These are phyloP conservation scores for Amphipoea oculea DNA, from an alignment of 2,888 invertebrate genomes.

Conservation along the genomic window DNA sequence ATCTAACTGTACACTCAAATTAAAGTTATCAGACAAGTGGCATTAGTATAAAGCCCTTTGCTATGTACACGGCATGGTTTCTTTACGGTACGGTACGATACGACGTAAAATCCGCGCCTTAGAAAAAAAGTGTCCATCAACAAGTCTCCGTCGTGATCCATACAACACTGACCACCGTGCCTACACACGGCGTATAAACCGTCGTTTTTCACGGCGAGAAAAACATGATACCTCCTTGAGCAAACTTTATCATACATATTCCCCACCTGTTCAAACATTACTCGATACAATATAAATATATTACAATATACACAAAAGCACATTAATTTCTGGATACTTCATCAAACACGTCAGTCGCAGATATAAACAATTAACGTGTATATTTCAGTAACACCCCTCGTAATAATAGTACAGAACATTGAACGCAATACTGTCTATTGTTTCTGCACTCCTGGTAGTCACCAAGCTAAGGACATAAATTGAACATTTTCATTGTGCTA, in stretches of 20 bases:
- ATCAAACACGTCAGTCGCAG: slow-evolving; percentile 17
- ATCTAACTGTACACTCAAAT: background rate
- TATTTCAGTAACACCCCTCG: background rate
- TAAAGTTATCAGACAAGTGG: background rate
- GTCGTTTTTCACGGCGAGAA: background rate
- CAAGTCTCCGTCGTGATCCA: background rate
- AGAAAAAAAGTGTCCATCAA: too few species aligned
- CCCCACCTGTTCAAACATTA: slow-evolving; percentile 9
- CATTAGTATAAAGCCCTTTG: background rate
- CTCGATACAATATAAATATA: background rate
- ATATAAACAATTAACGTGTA: background rate
- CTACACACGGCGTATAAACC: too few species aligned
- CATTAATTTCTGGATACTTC: slow-evolving; percentile 2
- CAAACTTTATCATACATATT: background rate
- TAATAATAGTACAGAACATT: background rate
- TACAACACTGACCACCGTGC: background rate
- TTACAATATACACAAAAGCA: slow-evolving; percentile 3
- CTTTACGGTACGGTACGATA: background rate
- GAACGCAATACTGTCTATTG: background rate
- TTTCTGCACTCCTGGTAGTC: slow-evolving; percentile 13
- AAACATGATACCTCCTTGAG: background rate
- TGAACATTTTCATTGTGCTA: slow-evolving; percentile 15
- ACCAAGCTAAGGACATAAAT: background rate
- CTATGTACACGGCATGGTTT: background rate
- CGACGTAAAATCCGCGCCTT: too few species aligned